Evolutionary conservation across 2,888 invertebrate species (phyloP), one percentile per base, ranked within the genome.

Genomic region (Cataglyphis rosenhaueri): DNA sequence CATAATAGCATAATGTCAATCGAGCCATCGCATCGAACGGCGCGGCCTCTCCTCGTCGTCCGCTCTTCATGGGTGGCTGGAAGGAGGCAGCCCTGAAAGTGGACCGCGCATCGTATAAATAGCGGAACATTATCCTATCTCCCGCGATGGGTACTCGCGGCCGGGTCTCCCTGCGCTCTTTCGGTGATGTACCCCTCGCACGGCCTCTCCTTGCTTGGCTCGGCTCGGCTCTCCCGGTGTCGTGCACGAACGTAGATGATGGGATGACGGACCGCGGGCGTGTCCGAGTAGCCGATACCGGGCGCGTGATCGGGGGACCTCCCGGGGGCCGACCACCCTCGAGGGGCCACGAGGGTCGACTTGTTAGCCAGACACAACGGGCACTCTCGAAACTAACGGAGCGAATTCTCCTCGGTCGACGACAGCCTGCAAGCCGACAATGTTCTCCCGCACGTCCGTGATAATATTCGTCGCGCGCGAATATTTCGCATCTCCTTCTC

Each of bases 251-350:
- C 85, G 85, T 74, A 87, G 91, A 92, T 93, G 93, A 92, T 93
- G 92, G 92, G 91, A 92, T 93, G 93, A 93, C 91, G 92, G 88
- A 93, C 92, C 90, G 92, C 93, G 92, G 93, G 93, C 93, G 93
- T 92, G 93, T 93, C 93, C 92, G 92, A 91, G 92, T 92, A 92
- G 91, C 91, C 91, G 93, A 92, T 92, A 93, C 88, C 88, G 86
- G 91, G 91, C 93, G 93, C 94, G 94, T 94, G 94, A 94, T 93
- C 93, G 91, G 91, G 86, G 91, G 94, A 94, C 94, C 94, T 94
- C 94, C 94, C 92, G 93, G 91, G 71, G 91, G 92, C 92, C 87
- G 94, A 94, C 94, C 94, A 94, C 94, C 94, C 92, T 92, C 92
- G 92, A 92, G 93, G 93, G 94, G 94, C 92, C 94, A 93, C 91